Conservation (phyloP, 2,888 invertebrate species). For the Nomada flava region DNA sequence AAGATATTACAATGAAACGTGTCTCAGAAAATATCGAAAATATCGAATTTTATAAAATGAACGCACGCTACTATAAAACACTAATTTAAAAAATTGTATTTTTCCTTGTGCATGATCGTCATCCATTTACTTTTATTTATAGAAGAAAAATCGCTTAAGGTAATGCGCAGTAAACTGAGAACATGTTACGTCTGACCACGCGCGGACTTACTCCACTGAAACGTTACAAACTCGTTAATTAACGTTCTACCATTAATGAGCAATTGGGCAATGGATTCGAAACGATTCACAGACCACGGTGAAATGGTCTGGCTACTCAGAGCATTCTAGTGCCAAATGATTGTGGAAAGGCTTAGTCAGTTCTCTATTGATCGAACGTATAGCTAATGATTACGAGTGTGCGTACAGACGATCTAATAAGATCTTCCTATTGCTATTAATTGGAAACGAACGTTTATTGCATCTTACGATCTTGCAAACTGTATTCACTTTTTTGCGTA, state of each 20-base stretch:
- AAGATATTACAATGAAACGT: no score
- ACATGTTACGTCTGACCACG: not conserved
- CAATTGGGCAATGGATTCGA: constrained; percentile 11
- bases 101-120: not conserved
- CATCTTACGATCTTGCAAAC: no score
- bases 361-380: not conserved
- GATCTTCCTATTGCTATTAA: no score
- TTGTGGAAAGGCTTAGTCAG: not conserved
- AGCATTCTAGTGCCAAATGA: constrained; percentile 15
- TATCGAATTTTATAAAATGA: no score
- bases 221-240: constrained; percentile 1
- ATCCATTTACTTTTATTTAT: not conserved
- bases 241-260: constrained; percentile 5
- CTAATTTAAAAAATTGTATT: no score
- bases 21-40: no score
- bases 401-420: no score
- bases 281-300: not conserved
- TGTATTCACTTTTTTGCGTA: no score
- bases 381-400: no score
- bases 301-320: not conserved
- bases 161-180: not conserved
- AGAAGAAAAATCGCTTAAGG: not conserved
- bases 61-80: no score
- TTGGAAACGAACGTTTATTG: no score
- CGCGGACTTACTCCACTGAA: constrained; percentile 5